Percentiles rank a stretch among this genome's conserved stretches.
Conservation (phyloP, 2,888 invertebrate genomes). For the Chrysotoxum bicinctum region DNA sequence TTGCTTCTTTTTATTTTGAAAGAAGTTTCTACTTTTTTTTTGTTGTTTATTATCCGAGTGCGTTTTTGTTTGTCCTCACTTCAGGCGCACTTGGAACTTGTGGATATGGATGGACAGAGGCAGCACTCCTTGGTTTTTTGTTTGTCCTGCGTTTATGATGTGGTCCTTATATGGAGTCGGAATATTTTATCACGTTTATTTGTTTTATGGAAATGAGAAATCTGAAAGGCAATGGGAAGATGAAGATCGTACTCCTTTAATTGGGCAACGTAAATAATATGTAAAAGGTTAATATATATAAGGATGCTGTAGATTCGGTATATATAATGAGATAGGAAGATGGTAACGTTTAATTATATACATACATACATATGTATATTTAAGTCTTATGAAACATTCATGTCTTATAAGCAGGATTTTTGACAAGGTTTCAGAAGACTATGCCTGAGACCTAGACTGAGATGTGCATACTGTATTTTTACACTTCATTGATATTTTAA, state of each 20-base stretch:
- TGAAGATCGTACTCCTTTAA: constrained; percentile 6
- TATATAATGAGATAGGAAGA: too few species aligned
- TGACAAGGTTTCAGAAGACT: too few species aligned
- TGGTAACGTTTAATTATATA: too few species aligned
- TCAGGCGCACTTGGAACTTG: constrained; percentile 65
- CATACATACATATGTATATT: too few species aligned
- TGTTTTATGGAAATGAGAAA: constrained; percentile 21
- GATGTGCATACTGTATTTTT: too few species aligned
- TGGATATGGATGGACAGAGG: constrained; percentile 36
- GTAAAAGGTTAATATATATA: not conserved
- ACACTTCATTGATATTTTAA: too few species aligned
- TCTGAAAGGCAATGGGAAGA: not conserved
- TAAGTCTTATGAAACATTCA: too few species aligned
- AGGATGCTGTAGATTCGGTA: not conserved
- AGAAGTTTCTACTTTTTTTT: not conserved
- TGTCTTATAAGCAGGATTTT: too few species aligned
- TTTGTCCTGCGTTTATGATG: constrained; percentile 24
- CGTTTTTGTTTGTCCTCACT: constrained; percentile 60
- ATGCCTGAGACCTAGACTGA: too few species aligned
- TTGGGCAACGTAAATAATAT: not conserved
- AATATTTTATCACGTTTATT: constrained; percentile 6
- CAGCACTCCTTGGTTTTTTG: constrained; percentile 18
- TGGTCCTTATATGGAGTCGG: constrained; percentile 26
- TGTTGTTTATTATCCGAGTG: constrained; percentile 31
- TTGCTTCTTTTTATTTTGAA: constrained; percentile 16